Base-by-base conservation (phyloP, 2,888 invertebrate genomes). In the Pomacea canaliculata region DNA sequence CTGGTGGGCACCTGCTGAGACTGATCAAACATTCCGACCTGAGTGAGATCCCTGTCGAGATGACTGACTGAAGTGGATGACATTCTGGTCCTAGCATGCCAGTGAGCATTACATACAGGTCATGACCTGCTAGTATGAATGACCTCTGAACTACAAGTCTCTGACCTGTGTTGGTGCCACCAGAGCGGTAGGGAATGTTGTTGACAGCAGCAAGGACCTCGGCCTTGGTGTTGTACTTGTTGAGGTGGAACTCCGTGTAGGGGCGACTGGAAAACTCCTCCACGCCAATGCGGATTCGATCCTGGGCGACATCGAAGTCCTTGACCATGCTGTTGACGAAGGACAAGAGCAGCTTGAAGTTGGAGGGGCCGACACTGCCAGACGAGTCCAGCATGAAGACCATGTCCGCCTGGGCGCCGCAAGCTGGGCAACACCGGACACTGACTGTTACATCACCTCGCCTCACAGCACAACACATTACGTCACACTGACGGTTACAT, bases 371-470 rank as follows among this genome's bases (percentile, higher is more conserved):
- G 67, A 87, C 84, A 77, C 87, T 87, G 70, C 87, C 88, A n/a
- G 86, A 86, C 7, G 86, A 85, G 81, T 89, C 89, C 62, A 89
- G 78, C 60, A 88, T 81, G 80, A 89, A 88, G 48, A 83, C 83
- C 23, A 89, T 84, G 79, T 89, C 88, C 0, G 86, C 87, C 65
- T 83, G 81, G 37, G 84, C 82, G 18, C 83, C 80, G 78, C 88
- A 89, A 48, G 68, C 83, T 81, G 80, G 23, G 56, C 8, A 71
- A 71, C 19, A 63, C n/a, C 16, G 7, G n/a, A 60, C 37, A 37
- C 37, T 37, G 37, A 37, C 4, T 3, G 37, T 37, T 37, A 37
- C 3, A 37, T 37, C 37, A 37, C 37, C 37, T 5, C 37, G 37
- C 5, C 3, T 5, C 37, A 37, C 37, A 37, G 5, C 37, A 23